Evolutionary conservation across 2,888 invertebrate species (phyloP).

Genomic region (Dolichopus griseipennis): DNA sequence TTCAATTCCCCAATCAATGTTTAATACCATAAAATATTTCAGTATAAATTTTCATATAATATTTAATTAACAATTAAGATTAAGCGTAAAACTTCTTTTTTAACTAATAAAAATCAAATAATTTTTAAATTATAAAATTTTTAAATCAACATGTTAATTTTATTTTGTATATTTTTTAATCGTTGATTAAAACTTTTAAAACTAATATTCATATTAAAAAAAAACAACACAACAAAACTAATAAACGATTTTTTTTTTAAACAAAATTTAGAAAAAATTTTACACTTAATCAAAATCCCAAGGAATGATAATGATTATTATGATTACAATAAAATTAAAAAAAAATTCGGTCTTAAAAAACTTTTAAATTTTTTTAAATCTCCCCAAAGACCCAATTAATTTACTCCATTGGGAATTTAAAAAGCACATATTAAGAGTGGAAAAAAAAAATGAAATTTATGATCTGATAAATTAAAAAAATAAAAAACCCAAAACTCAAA

Average conservation of each 20-base stretch:
- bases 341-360: too few relatives aligned
- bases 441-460: neutral
- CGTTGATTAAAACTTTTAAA: neutral
- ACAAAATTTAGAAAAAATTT: too few relatives aligned
- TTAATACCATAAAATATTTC: neutral
- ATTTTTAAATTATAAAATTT: neutral
- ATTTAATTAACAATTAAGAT: neutral
- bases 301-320: too few relatives aligned
- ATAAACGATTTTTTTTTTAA: too few relatives aligned
- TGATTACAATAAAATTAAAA: too few relatives aligned
- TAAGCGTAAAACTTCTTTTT: neutral
- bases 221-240: neutral
- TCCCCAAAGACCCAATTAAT: too few relatives aligned
- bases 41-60: neutral
- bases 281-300: too few relatives aligned
- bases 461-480: neutral
- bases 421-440: too few relatives aligned
- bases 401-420: too few relatives aligned
- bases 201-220: neutral
- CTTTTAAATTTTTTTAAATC: too few relatives aligned
- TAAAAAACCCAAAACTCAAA: neutral
- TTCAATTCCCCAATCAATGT: too few relatives aligned
- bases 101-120: neutral
- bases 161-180: neutral
- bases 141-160: neutral